phyloP scores from a whole-genome alignment of 2,888 invertebrate genomes.

The Coleophora deauratella region DNA sequence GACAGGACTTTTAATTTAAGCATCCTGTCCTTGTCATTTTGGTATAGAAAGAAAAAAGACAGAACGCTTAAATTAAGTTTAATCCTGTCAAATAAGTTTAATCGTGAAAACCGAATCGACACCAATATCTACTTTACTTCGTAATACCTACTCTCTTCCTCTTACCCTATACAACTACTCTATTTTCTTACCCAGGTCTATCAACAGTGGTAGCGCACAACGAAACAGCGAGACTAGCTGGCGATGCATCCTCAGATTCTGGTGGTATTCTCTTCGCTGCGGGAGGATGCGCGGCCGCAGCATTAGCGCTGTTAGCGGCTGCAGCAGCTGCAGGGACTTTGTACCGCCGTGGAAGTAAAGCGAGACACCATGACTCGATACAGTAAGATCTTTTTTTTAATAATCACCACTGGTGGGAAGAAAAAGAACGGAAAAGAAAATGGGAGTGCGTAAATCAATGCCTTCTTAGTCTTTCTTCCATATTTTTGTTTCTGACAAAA shows the following conservation, averaged over 20 bases:
- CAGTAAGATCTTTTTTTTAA: slow-evolving; percentile 71
- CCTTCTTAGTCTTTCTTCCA: neutral
- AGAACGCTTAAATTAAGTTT: too few relatives aligned
- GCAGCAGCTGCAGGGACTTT: slow-evolving; percentile 80
- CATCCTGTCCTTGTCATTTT: too few relatives aligned
- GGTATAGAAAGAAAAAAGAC: too few relatives aligned
- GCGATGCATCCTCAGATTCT: slow-evolving; percentile 77
- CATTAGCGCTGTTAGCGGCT: slow-evolving; percentile 77
- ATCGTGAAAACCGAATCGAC: too few relatives aligned
- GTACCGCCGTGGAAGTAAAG: slow-evolving; percentile 79
- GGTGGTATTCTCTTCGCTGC: slow-evolving; percentile 85
- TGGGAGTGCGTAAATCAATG: too few relatives aligned
- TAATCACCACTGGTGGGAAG: too few relatives aligned
- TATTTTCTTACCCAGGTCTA: slow-evolving; percentile 46
- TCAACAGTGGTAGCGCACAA: slow-evolving; percentile 77
- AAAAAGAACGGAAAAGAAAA: too few relatives aligned
- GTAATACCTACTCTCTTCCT: too few relatives aligned
- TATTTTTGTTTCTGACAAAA: neutral
- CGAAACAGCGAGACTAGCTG: slow-evolving; percentile 81
- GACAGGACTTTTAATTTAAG: too few relatives aligned
- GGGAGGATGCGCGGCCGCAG: slow-evolving; percentile 86
- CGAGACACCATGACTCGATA: slow-evolving; percentile 78
- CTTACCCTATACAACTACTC: too few relatives aligned
- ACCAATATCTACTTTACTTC: too few relatives aligned
- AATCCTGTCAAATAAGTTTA: too few relatives aligned